Evolutionary conservation across 2,888 invertebrate genomes (phyloP).

Genomic region (Ctenicera cuprea): DNA sequence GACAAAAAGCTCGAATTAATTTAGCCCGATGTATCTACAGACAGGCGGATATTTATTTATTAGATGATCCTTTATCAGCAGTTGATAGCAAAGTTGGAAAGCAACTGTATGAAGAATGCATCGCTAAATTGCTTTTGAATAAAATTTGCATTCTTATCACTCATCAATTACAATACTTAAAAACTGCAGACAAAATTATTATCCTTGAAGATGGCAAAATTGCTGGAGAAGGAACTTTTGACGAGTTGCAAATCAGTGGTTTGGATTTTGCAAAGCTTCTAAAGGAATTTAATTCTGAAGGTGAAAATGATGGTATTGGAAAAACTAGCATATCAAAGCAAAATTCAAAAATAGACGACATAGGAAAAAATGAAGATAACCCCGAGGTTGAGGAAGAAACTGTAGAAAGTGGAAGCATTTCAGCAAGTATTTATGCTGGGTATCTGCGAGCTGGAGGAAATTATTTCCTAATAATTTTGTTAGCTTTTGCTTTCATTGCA

Average conservation of each 20-base stretch:
- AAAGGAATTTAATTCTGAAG: conserved; percentile 62
- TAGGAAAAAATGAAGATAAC: conserved; percentile 67
- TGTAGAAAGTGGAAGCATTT: conserved; percentile 58
- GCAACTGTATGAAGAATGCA: conserved; percentile 83
- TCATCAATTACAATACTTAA: conserved; percentile 80
- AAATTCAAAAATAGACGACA: neutral
- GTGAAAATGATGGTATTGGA: conserved; percentile 64
- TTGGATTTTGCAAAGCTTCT: conserved; percentile 80
- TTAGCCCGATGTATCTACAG: conserved; percentile 85
- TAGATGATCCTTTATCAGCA: conserved; percentile 89
- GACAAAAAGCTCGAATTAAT: conserved; percentile 88
- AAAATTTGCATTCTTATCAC: conserved; percentile 81
- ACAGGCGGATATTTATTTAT: conserved; percentile 67
- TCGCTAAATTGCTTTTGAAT: conserved; percentile 76
- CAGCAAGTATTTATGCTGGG: conserved; percentile 76
- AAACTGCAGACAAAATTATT: conserved; percentile 67
- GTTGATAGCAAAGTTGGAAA: conserved; percentile 87
- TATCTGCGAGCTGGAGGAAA: conserved; percentile 85
- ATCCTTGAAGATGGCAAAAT: conserved; percentile 73
- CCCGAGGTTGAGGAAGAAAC: conserved; percentile 80
- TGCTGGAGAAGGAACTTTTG: conserved; percentile 79
- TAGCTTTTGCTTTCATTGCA: conserved; percentile 78
- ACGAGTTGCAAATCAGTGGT: conserved; percentile 81
- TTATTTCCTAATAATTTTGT: conserved; percentile 76
- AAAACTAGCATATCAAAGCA: conserved; percentile 37